Conservation (phyloP, 2,113 vertebrate species). For the Probosciger aterrimus region DNA sequence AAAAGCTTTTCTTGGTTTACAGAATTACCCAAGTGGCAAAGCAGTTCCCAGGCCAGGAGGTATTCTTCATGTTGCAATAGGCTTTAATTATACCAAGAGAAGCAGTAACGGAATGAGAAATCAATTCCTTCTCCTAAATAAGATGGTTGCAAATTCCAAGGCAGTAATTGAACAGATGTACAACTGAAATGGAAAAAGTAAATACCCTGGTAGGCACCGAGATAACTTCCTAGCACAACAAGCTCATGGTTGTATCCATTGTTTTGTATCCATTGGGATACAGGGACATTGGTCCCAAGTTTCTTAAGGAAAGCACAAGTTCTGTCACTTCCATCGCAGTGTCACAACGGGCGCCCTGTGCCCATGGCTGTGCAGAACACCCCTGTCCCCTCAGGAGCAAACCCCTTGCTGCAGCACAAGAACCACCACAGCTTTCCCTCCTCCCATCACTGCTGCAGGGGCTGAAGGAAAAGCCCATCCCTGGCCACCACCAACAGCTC, state of each 20-base stretch:
- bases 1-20: conserved; percentile 1
- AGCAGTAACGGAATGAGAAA: background rate
- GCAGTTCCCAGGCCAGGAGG: conserved; percentile 36
- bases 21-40: conserved; percentile 48
- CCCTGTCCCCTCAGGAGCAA: background rate
- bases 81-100: conserved; percentile 28
- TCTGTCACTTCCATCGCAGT: fast-evolving
- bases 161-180: background rate
- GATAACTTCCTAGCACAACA: background rate
- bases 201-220: background rate
- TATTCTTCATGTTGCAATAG: background rate
- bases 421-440: fast-evolving
- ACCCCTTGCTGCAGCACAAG: fast-evolving
- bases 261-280: background rate
- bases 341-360: fast-evolving
- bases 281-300: background rate
- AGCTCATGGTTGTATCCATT: background rate
- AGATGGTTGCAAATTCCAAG: conserved; percentile 13
- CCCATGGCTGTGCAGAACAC: background rate
- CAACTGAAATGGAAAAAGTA: conserved; percentile 48
- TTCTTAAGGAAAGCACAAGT: background rate
- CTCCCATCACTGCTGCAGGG: background rate
- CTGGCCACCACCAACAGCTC: background rate
- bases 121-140: conserved; percentile 16
- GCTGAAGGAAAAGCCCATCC: background rate